phyloP scores from a whole-genome alignment of 2,797 vertebrate species.

The Acestrorhynchus altus region DNA sequence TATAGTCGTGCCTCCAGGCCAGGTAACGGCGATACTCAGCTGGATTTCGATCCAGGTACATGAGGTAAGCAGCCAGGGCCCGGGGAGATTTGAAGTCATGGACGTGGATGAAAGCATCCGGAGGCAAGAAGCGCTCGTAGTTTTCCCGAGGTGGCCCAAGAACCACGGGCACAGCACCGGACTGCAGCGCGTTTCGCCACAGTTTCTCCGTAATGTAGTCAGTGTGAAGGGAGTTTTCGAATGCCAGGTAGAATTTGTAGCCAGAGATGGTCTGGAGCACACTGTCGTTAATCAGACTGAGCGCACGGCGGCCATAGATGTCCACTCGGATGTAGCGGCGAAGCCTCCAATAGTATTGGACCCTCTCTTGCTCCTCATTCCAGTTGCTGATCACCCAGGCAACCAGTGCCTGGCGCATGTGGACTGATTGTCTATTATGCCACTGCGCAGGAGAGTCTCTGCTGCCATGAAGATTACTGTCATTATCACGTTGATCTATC shows the following conservation, averaged over 20 bases:
- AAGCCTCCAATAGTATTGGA: constrained; percentile 82
- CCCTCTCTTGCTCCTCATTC: constrained; percentile 84
- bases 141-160: constrained; percentile 81
- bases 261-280: constrained; percentile 76
- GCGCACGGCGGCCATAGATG: constrained; percentile 79
- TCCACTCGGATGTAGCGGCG: constrained; percentile 81
- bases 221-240: constrained; percentile 90
- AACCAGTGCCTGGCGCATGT: constrained; percentile 69
- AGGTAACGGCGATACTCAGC: constrained; percentile 81
- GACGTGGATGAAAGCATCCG: constrained; percentile 91
- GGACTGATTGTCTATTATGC: not conserved
- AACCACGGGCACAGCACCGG: constrained; percentile 86
- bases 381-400: constrained; percentile 96
- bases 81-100: constrained; percentile 85
- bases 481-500: not conserved
- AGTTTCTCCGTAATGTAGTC: constrained; percentile 97
- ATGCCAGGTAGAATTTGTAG: constrained; percentile 95
- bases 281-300: constrained; percentile 65
- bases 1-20: constrained; percentile 84
- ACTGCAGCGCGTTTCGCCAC: constrained; percentile 86
- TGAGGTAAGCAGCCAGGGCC: constrained; percentile 85
- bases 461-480: no score
- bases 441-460: no score
- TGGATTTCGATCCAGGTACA: constrained; percentile 78
- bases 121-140: constrained; percentile 87